These are phyloP conservation scores for Hetaerina titia DNA, from an alignment of 2,888 invertebrate species.

Conservation along the genomic window DNA sequence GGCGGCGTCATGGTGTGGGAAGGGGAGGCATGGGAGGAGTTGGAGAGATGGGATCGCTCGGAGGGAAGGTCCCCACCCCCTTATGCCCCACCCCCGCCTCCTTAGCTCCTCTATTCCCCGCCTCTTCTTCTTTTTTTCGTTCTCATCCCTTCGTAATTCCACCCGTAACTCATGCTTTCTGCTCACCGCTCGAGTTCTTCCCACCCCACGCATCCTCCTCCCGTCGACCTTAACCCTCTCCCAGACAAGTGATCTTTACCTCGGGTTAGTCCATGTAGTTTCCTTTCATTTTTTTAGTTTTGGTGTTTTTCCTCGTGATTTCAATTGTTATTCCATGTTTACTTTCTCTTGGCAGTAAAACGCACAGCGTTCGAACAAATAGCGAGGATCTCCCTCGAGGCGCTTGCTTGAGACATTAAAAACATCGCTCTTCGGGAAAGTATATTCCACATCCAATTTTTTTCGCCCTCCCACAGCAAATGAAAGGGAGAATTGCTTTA, in stretches of 20 bases:
- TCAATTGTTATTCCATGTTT: not conserved
- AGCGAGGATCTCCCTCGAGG: not conserved
- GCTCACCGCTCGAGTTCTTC: not conserved
- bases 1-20: not conserved
- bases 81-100: not conserved
- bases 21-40: not conserved
- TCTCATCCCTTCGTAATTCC: not conserved
- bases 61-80: not conserved
- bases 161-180: slow-evolving; percentile 15
- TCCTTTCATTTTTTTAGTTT: not conserved
- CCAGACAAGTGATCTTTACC: not conserved
- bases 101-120: not conserved
- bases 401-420: not conserved
- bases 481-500: not conserved
- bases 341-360: not conserved
- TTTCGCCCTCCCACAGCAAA: not conserved
- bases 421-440: not conserved
- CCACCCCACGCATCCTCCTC: not conserved
- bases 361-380: slow-evolving; percentile 8
- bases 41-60: slow-evolving; percentile 32
- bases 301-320: not conserved
- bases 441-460: not conserved
- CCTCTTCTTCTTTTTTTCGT: not conserved
- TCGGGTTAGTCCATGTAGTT: not conserved
- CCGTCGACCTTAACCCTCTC: slow-evolving; percentile 30